phyloP scores from a whole-genome alignment of 2,113 vertebrate species.

The Catharus bicknelli region DNA sequence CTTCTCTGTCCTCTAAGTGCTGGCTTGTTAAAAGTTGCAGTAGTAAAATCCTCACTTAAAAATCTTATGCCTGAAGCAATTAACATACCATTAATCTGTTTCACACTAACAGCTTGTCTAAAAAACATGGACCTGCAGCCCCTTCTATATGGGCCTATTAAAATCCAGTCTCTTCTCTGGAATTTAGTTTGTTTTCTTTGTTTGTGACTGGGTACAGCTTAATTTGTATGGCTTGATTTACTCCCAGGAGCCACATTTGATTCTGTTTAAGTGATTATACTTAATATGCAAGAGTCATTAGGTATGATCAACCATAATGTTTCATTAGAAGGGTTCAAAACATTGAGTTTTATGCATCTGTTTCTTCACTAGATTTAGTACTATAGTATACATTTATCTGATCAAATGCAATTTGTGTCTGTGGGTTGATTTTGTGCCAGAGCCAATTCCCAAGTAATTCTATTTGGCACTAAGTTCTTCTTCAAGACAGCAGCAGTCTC shows the following conservation, averaged over 20 bases:
- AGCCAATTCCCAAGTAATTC: constrained; percentile 33
- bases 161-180: background rate
- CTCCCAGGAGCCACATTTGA: constrained; percentile 19
- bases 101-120: background rate
- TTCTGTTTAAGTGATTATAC: constrained; percentile 23
- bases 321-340: constrained; percentile 29
- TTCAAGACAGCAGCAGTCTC: background rate
- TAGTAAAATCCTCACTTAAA: constrained; percentile 42
- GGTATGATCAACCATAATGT: constrained; percentile 20
- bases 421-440: constrained; percentile 41
- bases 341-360: background rate
- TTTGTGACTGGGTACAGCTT: background rate
- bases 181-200: constrained; percentile 35
- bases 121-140: background rate
- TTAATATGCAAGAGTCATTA: constrained; percentile 36
- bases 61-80: constrained; percentile 36
- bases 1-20: constrained; percentile 48
- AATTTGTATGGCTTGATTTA: constrained; percentile 13
- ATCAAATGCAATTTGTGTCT: constrained; percentile 40
- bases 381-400: constrained; percentile 1
- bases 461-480: background rate
- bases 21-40: constrained; percentile 44
- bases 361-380: constrained; percentile 20
- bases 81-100: constrained; percentile 47
- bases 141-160: background rate